Percentiles rank a stretch among this genome's conserved stretches.
phyloP scores from a whole-genome alignment of 2,888 invertebrate genomes.

The Pediacus dermestoides region DNA sequence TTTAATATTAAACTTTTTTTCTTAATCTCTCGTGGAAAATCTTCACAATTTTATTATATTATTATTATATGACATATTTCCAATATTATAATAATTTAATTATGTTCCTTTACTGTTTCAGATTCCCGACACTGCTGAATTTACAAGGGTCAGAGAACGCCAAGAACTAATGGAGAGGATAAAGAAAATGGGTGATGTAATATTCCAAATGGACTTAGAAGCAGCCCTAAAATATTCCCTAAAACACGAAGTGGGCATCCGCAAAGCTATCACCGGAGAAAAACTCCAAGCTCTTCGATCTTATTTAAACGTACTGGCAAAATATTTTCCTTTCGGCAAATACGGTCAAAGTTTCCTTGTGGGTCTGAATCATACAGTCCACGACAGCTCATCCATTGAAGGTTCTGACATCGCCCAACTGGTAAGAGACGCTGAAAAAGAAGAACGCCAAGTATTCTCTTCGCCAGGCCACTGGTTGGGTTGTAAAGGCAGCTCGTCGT shows the following conservation, averaged over 20 bases:
- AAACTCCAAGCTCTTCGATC: constrained; percentile 68
- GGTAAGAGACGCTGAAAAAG: constrained; percentile 52
- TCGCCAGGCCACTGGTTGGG: constrained; percentile 64
- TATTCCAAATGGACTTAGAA: constrained; percentile 86
- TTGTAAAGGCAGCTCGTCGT: constrained; percentile 75
- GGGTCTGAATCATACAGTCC: constrained; percentile 57
- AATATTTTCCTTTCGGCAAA: constrained; percentile 75
- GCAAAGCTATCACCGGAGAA: constrained; percentile 66
- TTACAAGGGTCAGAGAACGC: constrained; percentile 36
- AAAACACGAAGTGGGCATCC: constrained; percentile 75
- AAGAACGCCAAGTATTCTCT: constrained; percentile 57
- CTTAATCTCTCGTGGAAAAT: too few relatives aligned
- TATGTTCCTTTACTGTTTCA: too few relatives aligned
- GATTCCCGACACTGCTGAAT: constrained; percentile 34
- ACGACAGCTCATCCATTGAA: constrained; percentile 50
- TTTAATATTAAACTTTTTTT: too few relatives aligned
- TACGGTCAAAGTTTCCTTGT: constrained; percentile 65
- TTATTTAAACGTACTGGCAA: constrained; percentile 67
- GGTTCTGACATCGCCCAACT: constrained; percentile 61
- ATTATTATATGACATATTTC: too few relatives aligned
- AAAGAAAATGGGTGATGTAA: constrained; percentile 53
- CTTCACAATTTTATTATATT: too few relatives aligned
- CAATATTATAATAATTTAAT: too few relatives aligned
- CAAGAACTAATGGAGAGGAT: constrained; percentile 41
- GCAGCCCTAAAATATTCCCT: constrained; percentile 80